A percentile compares a stretch with the other conserved stretches of the same genome.
These are phyloP conservation scores for Ceratotherium simum DNA, from an alignment of 2,113 vertebrate species.

Conservation along the genomic window DNA sequence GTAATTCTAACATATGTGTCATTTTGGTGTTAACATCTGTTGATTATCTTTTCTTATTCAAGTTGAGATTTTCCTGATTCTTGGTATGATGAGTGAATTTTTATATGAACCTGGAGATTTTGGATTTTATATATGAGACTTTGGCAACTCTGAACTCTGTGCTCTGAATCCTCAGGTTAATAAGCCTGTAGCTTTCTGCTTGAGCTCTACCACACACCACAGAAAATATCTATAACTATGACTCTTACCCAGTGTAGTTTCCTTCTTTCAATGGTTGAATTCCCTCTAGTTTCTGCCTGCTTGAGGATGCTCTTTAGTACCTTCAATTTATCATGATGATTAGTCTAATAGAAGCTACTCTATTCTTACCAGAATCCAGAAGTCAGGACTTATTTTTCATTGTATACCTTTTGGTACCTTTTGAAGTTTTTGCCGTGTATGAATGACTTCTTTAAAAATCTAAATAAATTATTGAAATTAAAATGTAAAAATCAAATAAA, in stretches of 20 bases:
- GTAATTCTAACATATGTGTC: slow-evolving; percentile 28
- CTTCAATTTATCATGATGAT: neutral
- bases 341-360: slow-evolving; percentile 13
- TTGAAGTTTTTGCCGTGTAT: neutral
- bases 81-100: slow-evolving; percentile 13
- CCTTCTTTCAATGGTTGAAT: slow-evolving; percentile 37
- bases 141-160: slow-evolving; percentile 7
- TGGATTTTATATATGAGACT: neutral
- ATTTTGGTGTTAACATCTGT: slow-evolving; percentile 54
- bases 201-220: neutral
- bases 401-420: slow-evolving; percentile 1
- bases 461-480: neutral
- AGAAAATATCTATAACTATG: slow-evolving; percentile 19
- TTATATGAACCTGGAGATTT: slow-evolving; percentile 43
- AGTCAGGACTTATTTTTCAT: slow-evolving; percentile 17
- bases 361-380: slow-evolving; percentile 39
- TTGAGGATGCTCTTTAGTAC: slow-evolving; percentile 15
- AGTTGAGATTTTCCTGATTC: neutral
- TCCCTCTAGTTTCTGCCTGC: slow-evolving; percentile 22
- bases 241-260: neutral
- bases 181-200: neutral
- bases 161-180: neutral
- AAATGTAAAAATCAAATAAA: slow-evolving; percentile 33
- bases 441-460: neutral
- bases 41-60: slow-evolving; percentile 37